Percentiles rank a stretch among this genome's conserved stretches.
These are phyloP conservation scores for Monarcha castaneiventris DNA, from an alignment of 2,113 vertebrate species.

Conservation along the genomic window DNA sequence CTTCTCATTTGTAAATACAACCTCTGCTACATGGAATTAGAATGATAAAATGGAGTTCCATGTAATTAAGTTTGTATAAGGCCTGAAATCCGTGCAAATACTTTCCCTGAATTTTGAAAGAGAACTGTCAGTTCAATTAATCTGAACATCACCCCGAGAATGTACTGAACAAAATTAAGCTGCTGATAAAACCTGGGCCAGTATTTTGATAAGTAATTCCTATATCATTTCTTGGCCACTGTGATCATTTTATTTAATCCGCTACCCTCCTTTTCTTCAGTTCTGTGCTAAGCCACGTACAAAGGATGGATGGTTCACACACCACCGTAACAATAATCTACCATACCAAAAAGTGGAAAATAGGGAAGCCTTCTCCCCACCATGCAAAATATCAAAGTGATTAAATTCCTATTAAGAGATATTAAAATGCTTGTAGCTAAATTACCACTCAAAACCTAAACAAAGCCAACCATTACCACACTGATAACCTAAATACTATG, in stretches of 20 bases:
- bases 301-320: conserved; percentile 87
- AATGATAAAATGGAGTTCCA: conserved; percentile 99
- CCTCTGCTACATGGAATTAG: conserved; percentile 99
- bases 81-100: conserved; percentile 99
- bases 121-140: conserved; percentile 99
- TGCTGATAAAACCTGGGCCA: conserved; percentile 97
- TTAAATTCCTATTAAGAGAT: conserved; percentile 76
- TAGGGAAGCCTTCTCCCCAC: conserved; percentile 57
- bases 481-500: background rate
- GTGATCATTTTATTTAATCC: conserved; percentile 99
- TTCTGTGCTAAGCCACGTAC: conserved; percentile 94
- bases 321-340: conserved; percentile 85
- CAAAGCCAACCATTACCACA: conserved; percentile 62
- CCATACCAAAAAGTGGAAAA: conserved; percentile 81
- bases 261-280: conserved; percentile 81
- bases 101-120: conserved; percentile 99
- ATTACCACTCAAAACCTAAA: conserved; percentile 59
- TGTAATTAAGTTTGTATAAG: conserved; percentile 99
- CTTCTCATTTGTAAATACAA: conserved; percentile 99
- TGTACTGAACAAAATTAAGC: conserved; percentile 99
- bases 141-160: conserved; percentile 99
- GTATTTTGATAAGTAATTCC: conserved; percentile 99
- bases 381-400: conserved; percentile 77
- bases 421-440: conserved; percentile 64
- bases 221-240: conserved; percentile 99